Evolutionary conservation across 92 coral and sea anemone species (phyloP), one percentile per base, ranked within the genome.

Genomic region (Siderastrea radians): DNA sequence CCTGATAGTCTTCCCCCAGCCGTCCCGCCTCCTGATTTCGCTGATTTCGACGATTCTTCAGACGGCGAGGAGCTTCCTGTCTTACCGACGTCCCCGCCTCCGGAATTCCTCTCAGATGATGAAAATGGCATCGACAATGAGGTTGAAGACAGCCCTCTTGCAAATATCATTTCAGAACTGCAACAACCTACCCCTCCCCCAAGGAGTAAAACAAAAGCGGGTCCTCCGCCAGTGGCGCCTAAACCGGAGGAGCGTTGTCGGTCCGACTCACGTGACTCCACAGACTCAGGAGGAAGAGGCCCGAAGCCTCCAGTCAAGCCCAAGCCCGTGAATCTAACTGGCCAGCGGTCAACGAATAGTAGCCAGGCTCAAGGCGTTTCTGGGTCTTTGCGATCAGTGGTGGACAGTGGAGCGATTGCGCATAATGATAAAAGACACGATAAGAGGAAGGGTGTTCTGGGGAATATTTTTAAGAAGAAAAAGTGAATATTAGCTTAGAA

Each of bases 401-500:
- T 53, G 3, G 53, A 82, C 55, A 87, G 81, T 58, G 73, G 70
- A 47, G 74, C 69, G 55, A 74, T 74, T 74, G 85, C 79, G 79
- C 97, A 85, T 10, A 95, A 90, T 7, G 92, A 86, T 6, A 94
- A 92, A 71, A 94, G 62, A 66, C 95, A 93, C 46, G 98, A 95
- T 6, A 96, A 97, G 84, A 95, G 92, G 87, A 97, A 90, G 85
- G 97, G 99, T 44, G 90, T 95, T 89, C 95, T 97, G 68, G 98
- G 97, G n/a, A 87, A 87, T 60, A 96, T 97, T 88, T 94, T 97
- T 79, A 97, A 97, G 84, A 97, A 94, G 82, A 97, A 92, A 79
- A 91, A 91, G 85, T 95, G 60, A 92, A 52, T 14, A 11, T 26
- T 26, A 26, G 38, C 38, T 26, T 26, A 26, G 38, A 26, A 26